Base-by-base conservation (phyloP, 2,888 invertebrate genomes). In the Urechis unicinctus region DNA sequence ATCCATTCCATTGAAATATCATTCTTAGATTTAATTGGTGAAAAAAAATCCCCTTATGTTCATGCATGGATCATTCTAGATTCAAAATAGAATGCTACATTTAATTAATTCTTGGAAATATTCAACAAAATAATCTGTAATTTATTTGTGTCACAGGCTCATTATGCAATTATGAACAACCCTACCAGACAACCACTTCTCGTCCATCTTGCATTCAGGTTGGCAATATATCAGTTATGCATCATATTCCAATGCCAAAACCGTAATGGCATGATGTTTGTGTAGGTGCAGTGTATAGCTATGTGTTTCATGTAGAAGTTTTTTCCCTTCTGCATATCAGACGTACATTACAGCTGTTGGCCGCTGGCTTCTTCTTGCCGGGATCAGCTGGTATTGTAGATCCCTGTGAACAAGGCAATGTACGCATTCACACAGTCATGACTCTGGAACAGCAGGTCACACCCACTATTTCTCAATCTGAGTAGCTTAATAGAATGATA, bases 151-250 rank as follows among this genome's bases (percentile, higher is more conserved):
- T 70, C 71, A 56, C 69, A 83, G 83, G 92, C 94, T 0, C 95
- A 97, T 80, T 91, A 94, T 81, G 88, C 93, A 58, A 91, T 96
- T 64, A 91, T 95, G 89, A 94, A 92, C 78, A 95, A 94, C 80
- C 93, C 94, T 0, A 88, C 88, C 55, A 80, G 95, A 17, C 92
- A 94, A 79, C 93, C 95, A 0, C 78, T 97, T 58, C 88, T 94
- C 2, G 88, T 97, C 59, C 92, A 92, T 71, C 85, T 88, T 50
- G 96, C 96, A 0, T 97, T 92, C 79, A 79, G 77, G 79, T 79
- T 67, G 68, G n/a, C n/a, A n/a, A n/a, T n/a, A n/a, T n/a, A n/a
- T n/a, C n/a, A n/a, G n/a, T n/a, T n/a, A n/a, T n/a, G n/a, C n/a
- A n/a, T n/a, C n/a, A n/a, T n/a, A n/a, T n/a, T n/a, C n/a, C n/a